Base-by-base conservation (phyloP, 1,140 invertebrate genomes). In the Lepidurus apus region DNA sequence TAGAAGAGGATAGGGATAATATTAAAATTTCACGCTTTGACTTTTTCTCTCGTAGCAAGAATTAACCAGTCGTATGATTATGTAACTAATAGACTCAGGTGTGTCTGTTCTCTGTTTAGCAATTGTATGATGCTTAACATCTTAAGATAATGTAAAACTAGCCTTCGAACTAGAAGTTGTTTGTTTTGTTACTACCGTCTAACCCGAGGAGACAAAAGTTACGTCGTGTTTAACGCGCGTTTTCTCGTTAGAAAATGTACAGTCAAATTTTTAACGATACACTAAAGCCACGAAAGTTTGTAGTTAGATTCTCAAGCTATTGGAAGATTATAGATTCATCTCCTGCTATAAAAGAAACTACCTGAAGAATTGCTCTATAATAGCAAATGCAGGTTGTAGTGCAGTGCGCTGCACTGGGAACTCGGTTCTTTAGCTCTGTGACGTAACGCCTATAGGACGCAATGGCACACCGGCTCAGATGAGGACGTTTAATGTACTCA, bases 21-120 rank as follows among this genome's bases (percentile, higher is more conserved):
- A 47, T 47, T 47, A 47, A 47, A 47, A 47, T 47, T 47, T 47
- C 45, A 47, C 45, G 45, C 45, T 47, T 47, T 47, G 45, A 47
- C 2, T 11, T 47, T 47, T 47, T 47, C 45, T 47, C 45, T 47
- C 45, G 45, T 47, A 47, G 45, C 45, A 47, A 47, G 45, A 47
- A 47, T 47, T 47, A 47, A 47, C 45, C 45, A 47, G 45, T 47
- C 45, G 45, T 47, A 47, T 47, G 7, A 47, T 47, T 47, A 47
- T 47, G 45, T 47, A 47, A 47, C 45, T 47, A 47, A 47, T 47
- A 34, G 34, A 47, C 45, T 47, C 45, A 9, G 45, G 45, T 47
- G 45, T 47, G 45, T 47, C 45, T 47, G 45, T 47, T 47, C 45
- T 47, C 45, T 47, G 45, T 47, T 47, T 47, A 47, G 45, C 17